Conservation (phyloP, 2,888 invertebrate species). For the Danaus chrysippus region DNA sequence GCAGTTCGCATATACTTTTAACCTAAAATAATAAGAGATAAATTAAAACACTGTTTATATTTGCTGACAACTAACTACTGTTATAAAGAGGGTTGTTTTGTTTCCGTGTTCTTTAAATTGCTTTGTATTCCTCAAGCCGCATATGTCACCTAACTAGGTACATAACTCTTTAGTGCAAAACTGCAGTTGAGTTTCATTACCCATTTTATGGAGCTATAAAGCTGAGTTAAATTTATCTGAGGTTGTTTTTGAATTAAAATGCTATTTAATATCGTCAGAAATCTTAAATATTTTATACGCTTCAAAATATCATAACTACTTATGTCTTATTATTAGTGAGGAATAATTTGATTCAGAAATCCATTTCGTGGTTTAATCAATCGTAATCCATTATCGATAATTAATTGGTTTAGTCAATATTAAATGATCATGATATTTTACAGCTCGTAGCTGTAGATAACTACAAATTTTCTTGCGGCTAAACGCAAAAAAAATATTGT, state of each 20-base stretch:
- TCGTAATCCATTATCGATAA: no score
- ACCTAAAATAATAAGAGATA: no score
- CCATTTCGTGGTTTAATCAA: no score
- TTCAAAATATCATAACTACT: no score
- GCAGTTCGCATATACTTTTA: no score
- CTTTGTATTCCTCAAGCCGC: conserved; percentile 3
- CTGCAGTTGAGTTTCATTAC: conserved; percentile 22
- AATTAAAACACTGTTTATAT: background rate
- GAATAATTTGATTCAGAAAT: no score
- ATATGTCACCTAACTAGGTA: conserved; percentile 18
- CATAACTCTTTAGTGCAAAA: conserved; percentile 21
- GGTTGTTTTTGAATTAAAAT: conserved; percentile 6
- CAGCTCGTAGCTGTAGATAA: no score
- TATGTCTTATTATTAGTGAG: no score
- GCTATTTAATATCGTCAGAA: background rate
- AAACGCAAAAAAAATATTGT: no score
- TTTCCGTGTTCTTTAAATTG: conserved; percentile 4
- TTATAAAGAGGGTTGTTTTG: background rate
- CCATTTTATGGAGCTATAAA: conserved; percentile 21
- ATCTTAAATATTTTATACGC: background rate
- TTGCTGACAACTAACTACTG: background rate
- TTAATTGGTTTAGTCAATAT: no score
- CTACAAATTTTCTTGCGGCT: no score
- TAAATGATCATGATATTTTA: no score
- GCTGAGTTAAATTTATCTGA: conserved; percentile 11